Base-by-base conservation (phyloP, 2,113 vertebrate genomes). In the Hippocampus barbouri region DNA sequence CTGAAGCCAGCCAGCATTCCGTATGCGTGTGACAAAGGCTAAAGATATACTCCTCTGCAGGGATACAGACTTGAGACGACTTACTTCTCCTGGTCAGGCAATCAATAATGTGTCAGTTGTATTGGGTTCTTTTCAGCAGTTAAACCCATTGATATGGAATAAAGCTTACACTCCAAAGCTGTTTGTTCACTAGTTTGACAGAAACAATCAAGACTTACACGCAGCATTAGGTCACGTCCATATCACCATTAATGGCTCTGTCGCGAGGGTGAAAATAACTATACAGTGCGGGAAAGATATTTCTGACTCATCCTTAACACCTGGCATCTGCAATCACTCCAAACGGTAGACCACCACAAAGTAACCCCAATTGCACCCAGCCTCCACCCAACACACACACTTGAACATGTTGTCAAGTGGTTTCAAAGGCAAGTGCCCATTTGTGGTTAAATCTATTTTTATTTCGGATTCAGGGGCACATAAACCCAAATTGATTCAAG, bases 211-310 rank as follows among this genome's bases (percentile, higher is more conserved):
- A 75, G 60, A 64, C 66, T 27, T 74, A 73, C 57, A 71, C 72
- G 34, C 66, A 68, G 65, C 20, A 43, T 59, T 30, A 75, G 76
- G 72, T 70, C 78, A 78, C 45, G 53, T 73, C 30, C 20, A 41
- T 40, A 65, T 69, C 56, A 56, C 72, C 80, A 73, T 77, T 79
- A 68, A 53, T 1, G 27, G 81, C 73, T 79, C n/a, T n/a, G 69
- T 68, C 70, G 62, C 69, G 70, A 69, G 71, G 78, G 72, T 83
- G 78, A 75, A 89, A 87, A 86, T 88, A 86, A 82, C 79, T 47
- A 67, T 53, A 65, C 67, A 51, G 51, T n/a, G 70, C 62, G 76
- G 63, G 78, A 73, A 83, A 61, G 74, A 73, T 86, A 88, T 84
- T 88, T 85, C 78, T 49, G 78, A 80, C 77, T 75, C 23, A 2